Evolutionary conservation across 2,113 vertebrate species (phyloP), one percentile per base, ranked within the genome.

Genomic region (Rhinolophus ferrumequinum): DNA sequence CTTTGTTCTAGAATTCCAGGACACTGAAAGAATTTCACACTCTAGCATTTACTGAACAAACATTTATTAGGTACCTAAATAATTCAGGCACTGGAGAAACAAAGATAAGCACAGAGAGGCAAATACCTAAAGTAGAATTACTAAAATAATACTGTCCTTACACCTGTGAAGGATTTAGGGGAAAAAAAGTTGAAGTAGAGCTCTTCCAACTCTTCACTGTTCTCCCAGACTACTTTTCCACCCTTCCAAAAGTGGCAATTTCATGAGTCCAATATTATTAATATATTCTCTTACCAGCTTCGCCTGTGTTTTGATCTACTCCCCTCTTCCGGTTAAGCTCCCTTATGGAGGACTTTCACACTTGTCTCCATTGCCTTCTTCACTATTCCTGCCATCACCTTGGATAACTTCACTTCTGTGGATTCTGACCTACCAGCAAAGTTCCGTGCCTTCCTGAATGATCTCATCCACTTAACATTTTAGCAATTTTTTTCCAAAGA

Each of bases 51-150:
- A 88, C 58, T 73, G 41, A 87, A 67, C 67, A 90, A 77, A 93
- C 50, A 96, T 72, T 66, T 69, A 80, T 93, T 90, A 95, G 87
- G 33, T 93, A 64, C 18, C 58, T 95, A 90, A 82, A 93, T 21
- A 75, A 41, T 44, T 56, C 52, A 66, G 30, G 33, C 30, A 81
- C 30, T 90, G 38, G 58, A 90, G 44, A 95, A 93, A 88, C 35
- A 94, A 72, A 92, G 60, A 67, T 70, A 81, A 81, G 67, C 75
- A 33, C 35, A 90, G 21, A 88, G 22, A 84, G 15, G 38, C 21
- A 95, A 94, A 90, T 62, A 83, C 19, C 28, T 79, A 94, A 93
- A 84, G 26, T 13, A 69, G 19, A 93, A 90, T 5, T 13, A 22
- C 50, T 89, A 73, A 93, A 82, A 79, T 56, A 62, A 81, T 22